Evolutionary conservation across 2,797 vertebrate genomes (phyloP), one percentile per base, ranked within the genome.

Genomic region (Psittacula derbiana): DNA sequence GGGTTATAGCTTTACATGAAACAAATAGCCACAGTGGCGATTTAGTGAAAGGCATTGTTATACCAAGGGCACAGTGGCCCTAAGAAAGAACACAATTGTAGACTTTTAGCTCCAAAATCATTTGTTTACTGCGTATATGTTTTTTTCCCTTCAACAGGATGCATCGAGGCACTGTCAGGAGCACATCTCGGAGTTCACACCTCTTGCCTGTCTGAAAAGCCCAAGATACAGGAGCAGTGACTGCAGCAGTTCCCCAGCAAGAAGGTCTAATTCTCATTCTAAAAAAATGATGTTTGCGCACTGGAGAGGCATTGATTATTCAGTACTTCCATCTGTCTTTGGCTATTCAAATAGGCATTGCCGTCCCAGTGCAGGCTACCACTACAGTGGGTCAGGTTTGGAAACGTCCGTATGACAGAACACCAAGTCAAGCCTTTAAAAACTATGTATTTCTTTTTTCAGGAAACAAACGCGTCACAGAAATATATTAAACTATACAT

Each of bases 111-210:
- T 86, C 60, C 30, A 6, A 75, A 44, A 61, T 46, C 1, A 16
- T 64, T 20, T 76, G 4, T 44, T 76, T n/a, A 66, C 30, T 80
- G 17, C 70, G 47, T 53, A 15, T 71, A 61, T 25, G 30, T 53
- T 33, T 93, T 40, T 91, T 92, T 61, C 38, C 58, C 24, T 79
- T 88, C 61, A 12, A 79, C 98, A 99, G 99, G 98, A 98, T 52
- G 97, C 98, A 71, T 98, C 98, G 2, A 97, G 97, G 91, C 97
- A 98, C 53, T 98, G 98, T 96, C 87, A 0, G 93, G 98, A 99
- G 87, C 97, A 97, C 92, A 96, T 99, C 92, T 98, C 98, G 0
- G 99, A 99, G 98, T 99, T 99, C 97, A 98, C 98, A 92, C 98
- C 98, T 92, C 97, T 99, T 96, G 97, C 98, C 90, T 98, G 98